Conservation (phyloP, 2,113 vertebrate genomes). For the Hydrochoerus hydrochaeris region DNA sequence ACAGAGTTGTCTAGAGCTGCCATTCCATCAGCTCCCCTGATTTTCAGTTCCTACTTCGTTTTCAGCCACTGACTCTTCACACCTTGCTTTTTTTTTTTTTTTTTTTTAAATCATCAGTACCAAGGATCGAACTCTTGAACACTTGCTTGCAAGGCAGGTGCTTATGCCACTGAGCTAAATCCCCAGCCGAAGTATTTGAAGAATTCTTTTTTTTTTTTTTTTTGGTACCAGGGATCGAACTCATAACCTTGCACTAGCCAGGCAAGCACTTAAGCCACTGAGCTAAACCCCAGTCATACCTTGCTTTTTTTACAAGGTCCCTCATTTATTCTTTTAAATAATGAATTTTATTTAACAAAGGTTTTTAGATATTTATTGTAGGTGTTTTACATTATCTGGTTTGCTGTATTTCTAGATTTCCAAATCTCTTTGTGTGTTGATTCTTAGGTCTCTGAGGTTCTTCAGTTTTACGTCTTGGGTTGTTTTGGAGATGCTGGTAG, state of each 20-base stretch:
- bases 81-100: not conserved
- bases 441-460: not conserved
- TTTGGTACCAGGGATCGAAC: too few species aligned
- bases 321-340: not conserved
- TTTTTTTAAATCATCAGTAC: too few species aligned
- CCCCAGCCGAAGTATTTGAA: too few species aligned
- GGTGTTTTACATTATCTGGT: not conserved
- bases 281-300: too few species aligned
- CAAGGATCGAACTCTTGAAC: too few species aligned
- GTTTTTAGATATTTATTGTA: not conserved
- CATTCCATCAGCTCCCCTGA: not conserved
- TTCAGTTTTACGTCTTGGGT: not conserved
- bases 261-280: too few species aligned
- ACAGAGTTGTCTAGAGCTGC: not conserved
- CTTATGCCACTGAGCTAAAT: too few species aligned
- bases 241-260: too few species aligned
- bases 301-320: not conserved
- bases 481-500: not conserved
- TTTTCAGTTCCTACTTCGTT: slow-evolving; percentile 1
- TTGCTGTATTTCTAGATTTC: not conserved
- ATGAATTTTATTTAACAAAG: not conserved
- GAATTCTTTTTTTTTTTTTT: too few species aligned
- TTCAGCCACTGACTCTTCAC: not conserved
- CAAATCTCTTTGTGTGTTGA: not conserved
- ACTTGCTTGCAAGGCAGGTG: too few species aligned